These are phyloP conservation scores for Pseudotriccus pelzelni DNA, from an alignment of 2,797 vertebrate genomes.

Conservation along the genomic window DNA sequence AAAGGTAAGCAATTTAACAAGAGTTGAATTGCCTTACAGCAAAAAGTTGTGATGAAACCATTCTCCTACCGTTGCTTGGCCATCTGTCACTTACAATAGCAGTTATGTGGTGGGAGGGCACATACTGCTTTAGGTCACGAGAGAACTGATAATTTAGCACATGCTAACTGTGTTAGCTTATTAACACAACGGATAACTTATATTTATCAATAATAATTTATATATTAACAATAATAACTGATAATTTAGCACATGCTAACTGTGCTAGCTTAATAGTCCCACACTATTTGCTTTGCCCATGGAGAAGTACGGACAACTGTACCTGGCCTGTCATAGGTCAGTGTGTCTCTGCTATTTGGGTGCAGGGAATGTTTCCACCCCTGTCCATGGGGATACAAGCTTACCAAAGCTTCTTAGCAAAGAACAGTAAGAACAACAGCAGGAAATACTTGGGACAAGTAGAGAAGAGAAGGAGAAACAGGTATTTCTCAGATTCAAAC, in stretches of 20 bases:
- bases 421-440: background rate
- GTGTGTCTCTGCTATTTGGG: background rate
- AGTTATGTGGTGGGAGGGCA: background rate
- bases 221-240: background rate
- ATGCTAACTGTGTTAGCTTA: background rate
- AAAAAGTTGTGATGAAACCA: background rate
- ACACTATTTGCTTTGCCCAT: background rate
- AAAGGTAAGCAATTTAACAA: background rate
- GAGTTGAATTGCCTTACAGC: background rate
- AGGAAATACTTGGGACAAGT: background rate
- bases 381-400: background rate
- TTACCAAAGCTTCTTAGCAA: background rate
- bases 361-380: background rate
- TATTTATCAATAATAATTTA: too few species aligned
- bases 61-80: background rate
- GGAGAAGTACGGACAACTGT: background rate
- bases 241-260: background rate
- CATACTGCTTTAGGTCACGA: fast-evolving
- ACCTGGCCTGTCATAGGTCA: background rate
- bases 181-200: too few species aligned
- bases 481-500: background rate
- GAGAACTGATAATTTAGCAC: background rate
- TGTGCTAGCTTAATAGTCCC: background rate
- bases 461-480: background rate
- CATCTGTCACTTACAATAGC: background rate